Evolutionary conservation across 2,113 vertebrate species (phyloP).

Genomic region (Trogon melanurus): DNA sequence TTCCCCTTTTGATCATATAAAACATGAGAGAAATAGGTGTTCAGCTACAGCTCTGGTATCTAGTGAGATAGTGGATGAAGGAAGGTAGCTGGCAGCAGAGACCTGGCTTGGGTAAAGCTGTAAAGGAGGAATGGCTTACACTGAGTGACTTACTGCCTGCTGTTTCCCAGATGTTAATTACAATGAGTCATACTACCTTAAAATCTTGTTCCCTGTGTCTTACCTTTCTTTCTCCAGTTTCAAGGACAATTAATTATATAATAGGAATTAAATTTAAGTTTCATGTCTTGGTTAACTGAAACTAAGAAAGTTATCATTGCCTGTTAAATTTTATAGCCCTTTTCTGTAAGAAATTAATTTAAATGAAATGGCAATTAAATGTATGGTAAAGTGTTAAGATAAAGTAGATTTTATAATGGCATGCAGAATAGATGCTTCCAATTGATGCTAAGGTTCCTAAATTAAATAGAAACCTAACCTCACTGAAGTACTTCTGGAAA

Average conservation of each 20-base stretch:
- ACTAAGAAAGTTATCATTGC: conserved; percentile 38
- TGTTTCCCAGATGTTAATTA: not conserved
- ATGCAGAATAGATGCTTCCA: not conserved
- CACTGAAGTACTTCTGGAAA: not conserved
- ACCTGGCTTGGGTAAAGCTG: not conserved
- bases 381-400: not conserved
- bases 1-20: not conserved
- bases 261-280: conserved; percentile 17
- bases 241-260: conserved; percentile 40
- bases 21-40: not conserved
- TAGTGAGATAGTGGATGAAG: not conserved
- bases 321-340: conserved; percentile 40
- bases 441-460: not conserved
- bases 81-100: not conserved
- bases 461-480: not conserved
- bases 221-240: not conserved
- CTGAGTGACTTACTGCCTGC: not conserved
- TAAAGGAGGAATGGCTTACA: not conserved
- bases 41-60: not conserved
- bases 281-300: conserved; percentile 44
- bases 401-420: not conserved
- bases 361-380: conserved; percentile 52
- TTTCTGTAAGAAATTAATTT: not conserved
- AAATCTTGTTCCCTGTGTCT: not conserved
- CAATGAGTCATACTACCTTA: not conserved